Evolutionary conservation across 2,113 vertebrate species (phyloP), one percentile per base, ranked within the genome.

Genomic region (Saimiri boliviensis): DNA sequence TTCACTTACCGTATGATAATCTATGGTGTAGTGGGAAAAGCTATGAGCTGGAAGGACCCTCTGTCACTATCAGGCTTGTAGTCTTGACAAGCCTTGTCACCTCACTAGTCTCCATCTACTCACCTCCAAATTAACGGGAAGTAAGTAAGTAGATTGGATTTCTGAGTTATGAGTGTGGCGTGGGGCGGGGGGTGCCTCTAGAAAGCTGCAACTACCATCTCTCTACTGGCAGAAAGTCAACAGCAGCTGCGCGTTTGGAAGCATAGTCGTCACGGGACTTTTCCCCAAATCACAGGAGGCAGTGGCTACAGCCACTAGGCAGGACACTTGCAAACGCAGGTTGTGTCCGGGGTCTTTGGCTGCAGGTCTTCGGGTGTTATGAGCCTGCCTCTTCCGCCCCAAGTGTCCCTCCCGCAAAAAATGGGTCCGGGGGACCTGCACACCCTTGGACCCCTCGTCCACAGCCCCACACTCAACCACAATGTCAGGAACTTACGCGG

Each of bases 401-500:
- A 73, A 21, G 42, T 49, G 49, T 68, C 73, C 60, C 73, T 81
- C 70, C 85, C 1, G 17, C 66, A 85, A 82, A 82, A 58, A n/a
- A 58, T 3, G 2, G 8, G 12, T 21, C 32, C 23, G 10, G 35
- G 20, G 21, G 85, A 63, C n/a, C 12, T 14, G 42, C n/a, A 42
- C 30, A n/a, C 11, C 13, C 52, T 47, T 45, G 58, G 76, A 45
- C 21, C 58, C 80, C 86, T 25, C 42, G 21, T 25, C 54, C 6
- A 52, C 66, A 68, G 68, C 96, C 93, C 79, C 58, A 92, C 42
- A 27, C 8, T 9, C 47, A 73, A 6, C 5, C 85, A 73, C 27
- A 89, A 52, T 21, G 74, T 58, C 73, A 85, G 17, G 54, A 97
- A 96, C 99, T 93, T 98, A 99, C 99, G 98, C 98, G n/a, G 98